phyloP scores from a whole-genome alignment of 2,113 vertebrate species.

The Strigops habroptila region DNA sequence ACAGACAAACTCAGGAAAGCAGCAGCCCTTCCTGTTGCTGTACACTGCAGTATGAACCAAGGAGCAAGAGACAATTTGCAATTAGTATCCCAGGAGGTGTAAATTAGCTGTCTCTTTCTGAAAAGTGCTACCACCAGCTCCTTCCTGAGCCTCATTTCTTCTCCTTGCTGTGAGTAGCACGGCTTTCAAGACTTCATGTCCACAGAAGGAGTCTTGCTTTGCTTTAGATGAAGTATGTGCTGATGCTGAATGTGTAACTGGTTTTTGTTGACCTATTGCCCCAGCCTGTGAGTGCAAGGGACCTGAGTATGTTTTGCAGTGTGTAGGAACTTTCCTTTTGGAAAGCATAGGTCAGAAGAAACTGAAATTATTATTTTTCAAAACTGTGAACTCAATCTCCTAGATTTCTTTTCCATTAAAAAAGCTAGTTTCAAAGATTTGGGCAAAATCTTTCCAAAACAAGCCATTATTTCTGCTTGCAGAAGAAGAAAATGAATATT shows the following conservation, averaged over 20 bases:
- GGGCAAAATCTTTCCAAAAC: neutral
- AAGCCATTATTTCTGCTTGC: neutral
- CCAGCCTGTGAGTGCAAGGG: neutral
- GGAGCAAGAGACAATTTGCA: fast-evolving
- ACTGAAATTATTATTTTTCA: neutral
- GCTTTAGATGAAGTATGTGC: neutral
- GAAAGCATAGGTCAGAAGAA: neutral
- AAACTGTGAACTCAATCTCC: neutral
- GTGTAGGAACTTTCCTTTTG: neutral
- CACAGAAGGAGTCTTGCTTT: neutral
- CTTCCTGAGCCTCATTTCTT: neutral
- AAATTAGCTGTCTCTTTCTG: neutral
- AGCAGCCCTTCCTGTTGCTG: neutral
- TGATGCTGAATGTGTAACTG: neutral
- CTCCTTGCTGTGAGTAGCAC: neutral
- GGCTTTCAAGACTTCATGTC: neutral
- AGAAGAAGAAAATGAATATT: neutral
- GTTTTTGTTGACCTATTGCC: neutral
- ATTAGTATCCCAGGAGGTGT: neutral
- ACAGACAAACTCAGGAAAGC: fast-evolving
- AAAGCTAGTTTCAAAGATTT: neutral
- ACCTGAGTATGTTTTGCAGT: neutral
- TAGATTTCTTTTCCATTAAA: neutral
- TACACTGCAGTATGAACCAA: neutral
- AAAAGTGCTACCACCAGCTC: neutral